Evolutionary conservation across 2,888 invertebrate species (phyloP), one percentile per base, ranked within the genome.

Genomic region (Mamestra brassicae): DNA sequence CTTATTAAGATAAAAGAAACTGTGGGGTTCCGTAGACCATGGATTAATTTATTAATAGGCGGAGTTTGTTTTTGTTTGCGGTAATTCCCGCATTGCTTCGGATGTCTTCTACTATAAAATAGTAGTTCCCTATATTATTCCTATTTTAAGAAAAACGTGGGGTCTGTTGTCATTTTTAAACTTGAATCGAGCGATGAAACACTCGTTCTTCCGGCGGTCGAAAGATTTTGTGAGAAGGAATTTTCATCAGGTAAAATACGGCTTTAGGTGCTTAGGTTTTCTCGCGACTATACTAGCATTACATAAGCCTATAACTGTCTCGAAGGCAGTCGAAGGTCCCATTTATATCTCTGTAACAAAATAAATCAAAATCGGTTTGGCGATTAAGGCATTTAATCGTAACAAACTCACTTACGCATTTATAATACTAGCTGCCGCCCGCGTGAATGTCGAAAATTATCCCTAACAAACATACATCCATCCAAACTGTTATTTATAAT

Each of bases 1-100:
- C 26, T 26, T 79, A 57, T 64, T 61, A 66, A 38, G n/a, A 63
- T 7, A 72, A 64, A 57, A 63, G 2, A 50, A 17, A 61, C 7
- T 11, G 17, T 55, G 36, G 11, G 71, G 77, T 76, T 77, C 71
- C 55, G 36, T 54, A 60, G 54, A n/a, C 13, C 17, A 54, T 26
- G 47, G 8, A 7, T 54, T 58, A 36, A 58, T 36, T 36, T 36
- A 36, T 58, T 45, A 1, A 11, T 45, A 45, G 11, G 45, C 11
- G 3, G 11, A 45, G 3, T 11, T 45, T 45, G 1, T 45, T 45
- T 13, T 47, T 13, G 3, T 47, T 38, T 26, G n/a, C 52, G 5
- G 38, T 38, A 54, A 38, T 38, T n/a, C 52, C 11, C 13, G 47
- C 3, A 47, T 13, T 47, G 47, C 47, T 47, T 47, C 47, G 13